Evolutionary conservation across 2,113 vertebrate genomes (phyloP).

Genomic region (Dromiciops gliroides): DNA sequence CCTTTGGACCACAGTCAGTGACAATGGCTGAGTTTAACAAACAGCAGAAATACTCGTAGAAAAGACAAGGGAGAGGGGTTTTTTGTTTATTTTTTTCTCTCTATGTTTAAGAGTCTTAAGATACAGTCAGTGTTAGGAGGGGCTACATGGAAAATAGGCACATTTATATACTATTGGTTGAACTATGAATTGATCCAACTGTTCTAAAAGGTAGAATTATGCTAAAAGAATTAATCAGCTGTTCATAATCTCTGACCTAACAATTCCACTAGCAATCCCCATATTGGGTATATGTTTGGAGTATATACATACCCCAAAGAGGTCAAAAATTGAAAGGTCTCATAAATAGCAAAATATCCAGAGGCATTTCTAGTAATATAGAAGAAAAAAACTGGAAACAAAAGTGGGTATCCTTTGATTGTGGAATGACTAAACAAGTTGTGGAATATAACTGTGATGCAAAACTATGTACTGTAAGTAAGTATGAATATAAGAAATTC

Average conservation of each 20-base stretch:
- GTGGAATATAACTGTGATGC: background rate
- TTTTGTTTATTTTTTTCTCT: background rate
- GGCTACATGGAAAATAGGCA: background rate
- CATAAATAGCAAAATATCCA: background rate
- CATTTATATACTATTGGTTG: background rate
- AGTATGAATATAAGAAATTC: background rate
- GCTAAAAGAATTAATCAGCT: background rate
- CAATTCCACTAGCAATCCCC: background rate
- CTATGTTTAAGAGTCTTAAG: background rate
- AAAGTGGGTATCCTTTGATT: background rate
- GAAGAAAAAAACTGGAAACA: background rate
- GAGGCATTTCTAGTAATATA: background rate
- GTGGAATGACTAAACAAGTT: background rate
- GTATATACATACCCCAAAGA: background rate
- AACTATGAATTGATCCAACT: background rate
- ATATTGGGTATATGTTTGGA: background rate
- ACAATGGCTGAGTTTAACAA: background rate
- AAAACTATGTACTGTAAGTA: background rate
- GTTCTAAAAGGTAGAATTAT: background rate
- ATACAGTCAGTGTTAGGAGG: background rate
- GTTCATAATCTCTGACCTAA: background rate
- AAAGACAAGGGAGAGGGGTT: background rate
- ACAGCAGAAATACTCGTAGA: background rate
- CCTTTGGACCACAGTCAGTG: background rate
- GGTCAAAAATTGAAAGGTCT: background rate